Conservation (phyloP, 1,140 invertebrate species). For the Mycetomoellerius zeteki region DNA sequence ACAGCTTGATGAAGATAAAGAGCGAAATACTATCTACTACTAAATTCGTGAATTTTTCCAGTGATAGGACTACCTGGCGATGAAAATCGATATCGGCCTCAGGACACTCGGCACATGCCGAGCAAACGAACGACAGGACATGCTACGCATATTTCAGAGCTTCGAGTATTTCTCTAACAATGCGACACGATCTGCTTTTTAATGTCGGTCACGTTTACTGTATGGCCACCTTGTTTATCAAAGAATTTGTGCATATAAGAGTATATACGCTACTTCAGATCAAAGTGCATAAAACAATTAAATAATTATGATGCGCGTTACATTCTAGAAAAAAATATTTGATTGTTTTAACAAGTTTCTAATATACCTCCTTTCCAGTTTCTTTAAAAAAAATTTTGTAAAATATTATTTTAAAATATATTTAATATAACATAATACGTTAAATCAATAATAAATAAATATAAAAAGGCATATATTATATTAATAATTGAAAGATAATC, state of each 20-base stretch:
- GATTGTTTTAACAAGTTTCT: not conserved
- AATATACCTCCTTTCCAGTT: not conserved
- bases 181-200: constrained; percentile 66
- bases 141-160: constrained; percentile 65
- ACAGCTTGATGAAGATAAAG: not conserved
- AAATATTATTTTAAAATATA: not conserved
- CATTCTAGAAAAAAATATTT: not conserved
- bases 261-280: not conserved
- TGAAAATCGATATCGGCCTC: constrained; percentile 68
- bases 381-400: not conserved
- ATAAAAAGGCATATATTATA: not conserved
- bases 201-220: constrained; percentile 51
- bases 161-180: constrained; percentile 65
- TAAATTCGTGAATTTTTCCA: constrained; percentile 45
- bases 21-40: constrained; percentile 42
- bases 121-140: constrained; percentile 70
- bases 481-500: not conserved
- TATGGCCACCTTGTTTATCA: constrained; percentile 66
- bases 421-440: not conserved
- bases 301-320: not conserved
- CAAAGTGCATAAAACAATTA: not conserved
- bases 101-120: constrained; percentile 64
- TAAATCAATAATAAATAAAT: not conserved
- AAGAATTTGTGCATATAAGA: constrained; percentile 57
- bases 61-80: constrained; percentile 48